Base-by-base conservation (phyloP, 2,113 vertebrate species). In the Trichomycterus rosablanca region DNA sequence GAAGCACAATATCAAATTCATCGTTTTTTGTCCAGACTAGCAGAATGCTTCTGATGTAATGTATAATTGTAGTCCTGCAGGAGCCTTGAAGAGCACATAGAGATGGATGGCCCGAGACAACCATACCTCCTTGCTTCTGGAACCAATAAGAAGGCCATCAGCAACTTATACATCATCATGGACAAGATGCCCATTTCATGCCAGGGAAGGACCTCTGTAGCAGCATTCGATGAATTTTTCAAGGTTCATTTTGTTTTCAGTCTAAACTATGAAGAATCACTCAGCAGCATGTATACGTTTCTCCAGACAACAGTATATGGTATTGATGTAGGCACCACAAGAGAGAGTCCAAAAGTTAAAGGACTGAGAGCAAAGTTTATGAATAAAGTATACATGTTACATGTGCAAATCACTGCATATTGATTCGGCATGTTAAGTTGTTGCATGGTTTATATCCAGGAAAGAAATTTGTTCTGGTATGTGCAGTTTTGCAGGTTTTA, bases 401-500 rank as follows among this genome's bases (percentile, higher is more conserved):
- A 35, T 59, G 2, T 44, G 28, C 57, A 12, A 66, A n/a, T 57
- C 35, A 45, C 28, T 9, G 10, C 16, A 28, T 53, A 48, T 24
- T 68, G 53, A 66, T 73, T 60, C n/a, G n/a, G 65, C 49, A 68
- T 61, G 73, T 69, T 71, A 67, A 59, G 50, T 61, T 69, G 45
- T 24, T 68, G 16, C 72, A 74, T 43, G 11, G 58, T 60, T 75
- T 45, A 5, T 72, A 56, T 59, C 24, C 63, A 59, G 48, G 56
- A 54, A 40, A 39, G 1, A 74, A 58, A 46, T 73, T 71, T n/a
- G 68, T 52, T 24, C 43, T 56, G 23, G 28, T 64, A 58, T 78
- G 65, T 70, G 57, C 40, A 65, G 48, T 30, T 71, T 62, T n/a
- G 5, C 64, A 48, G 57, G 60, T 20, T 73, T 77, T 67, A 1